A percentile compares a stretch with the other conserved stretches of the same genome.
Evolutionary conservation across 2,113 vertebrate genomes (phyloP).

Genomic region (Macroglossus sobrinus): DNA sequence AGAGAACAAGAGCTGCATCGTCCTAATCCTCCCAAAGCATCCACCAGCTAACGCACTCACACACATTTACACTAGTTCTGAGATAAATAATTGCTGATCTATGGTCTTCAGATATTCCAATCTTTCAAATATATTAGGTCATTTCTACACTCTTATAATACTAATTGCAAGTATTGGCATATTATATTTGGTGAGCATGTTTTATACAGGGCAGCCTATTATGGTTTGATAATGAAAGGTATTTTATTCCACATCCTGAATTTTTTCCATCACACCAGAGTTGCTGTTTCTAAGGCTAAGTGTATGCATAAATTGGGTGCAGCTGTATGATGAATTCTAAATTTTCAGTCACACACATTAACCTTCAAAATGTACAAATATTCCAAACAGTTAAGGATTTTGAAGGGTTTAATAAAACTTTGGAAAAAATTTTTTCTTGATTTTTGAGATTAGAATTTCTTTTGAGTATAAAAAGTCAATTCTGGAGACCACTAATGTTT

Average conservation of each 20-base stretch:
- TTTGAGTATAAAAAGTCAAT: background rate
- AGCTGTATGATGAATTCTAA: background rate
- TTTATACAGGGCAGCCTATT: background rate
- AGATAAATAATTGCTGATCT: background rate
- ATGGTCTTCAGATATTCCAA: background rate
- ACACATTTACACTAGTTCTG: background rate
- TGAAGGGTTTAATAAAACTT: background rate
- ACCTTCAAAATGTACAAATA: background rate
- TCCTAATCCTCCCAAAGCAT: background rate
- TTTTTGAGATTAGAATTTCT: conserved; percentile 9
- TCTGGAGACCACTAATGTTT: background rate
- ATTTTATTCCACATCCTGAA: background rate
- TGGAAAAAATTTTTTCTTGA: background rate
- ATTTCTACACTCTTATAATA: background rate
- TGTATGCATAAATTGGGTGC: background rate
- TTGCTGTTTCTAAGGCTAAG: background rate
- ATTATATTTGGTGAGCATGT: background rate
- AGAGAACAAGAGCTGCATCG: background rate
- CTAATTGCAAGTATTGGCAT: background rate
- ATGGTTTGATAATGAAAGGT: background rate
- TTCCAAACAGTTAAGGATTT: background rate
- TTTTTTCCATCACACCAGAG: background rate
- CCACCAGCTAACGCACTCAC: too few species aligned
- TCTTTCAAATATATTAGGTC: background rate
- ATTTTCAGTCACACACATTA: background rate